These are phyloP conservation scores for Suricata suricatta DNA, from an alignment of 2,113 vertebrate genomes.

Conservation along the genomic window DNA sequence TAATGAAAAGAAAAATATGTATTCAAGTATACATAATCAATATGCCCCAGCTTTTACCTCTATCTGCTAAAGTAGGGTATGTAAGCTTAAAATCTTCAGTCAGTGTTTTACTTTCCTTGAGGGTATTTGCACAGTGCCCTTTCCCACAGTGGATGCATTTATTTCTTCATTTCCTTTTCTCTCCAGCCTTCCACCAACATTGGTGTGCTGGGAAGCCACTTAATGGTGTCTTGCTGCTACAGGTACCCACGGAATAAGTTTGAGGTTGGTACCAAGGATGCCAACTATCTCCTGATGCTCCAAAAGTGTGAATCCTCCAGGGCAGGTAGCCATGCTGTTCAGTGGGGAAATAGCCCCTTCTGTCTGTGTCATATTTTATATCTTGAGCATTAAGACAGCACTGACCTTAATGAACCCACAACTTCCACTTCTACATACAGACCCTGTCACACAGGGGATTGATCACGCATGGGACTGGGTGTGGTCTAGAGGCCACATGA, in stretches of 20 bases:
- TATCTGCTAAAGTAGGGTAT: background rate
- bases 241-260: background rate
- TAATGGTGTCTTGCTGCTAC: background rate
- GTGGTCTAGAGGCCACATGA: background rate
- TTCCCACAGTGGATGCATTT: background rate
- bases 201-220: background rate
- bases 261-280: background rate
- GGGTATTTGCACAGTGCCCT: background rate
- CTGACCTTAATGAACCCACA: background rate
- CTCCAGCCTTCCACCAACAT: fast-evolving
- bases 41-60: background rate
- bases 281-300: background rate
- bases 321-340: background rate
- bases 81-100: background rate
- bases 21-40: background rate
- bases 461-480: background rate
- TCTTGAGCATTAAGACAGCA: background rate
- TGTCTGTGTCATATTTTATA: background rate
- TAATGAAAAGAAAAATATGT: background rate
- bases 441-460: background rate
- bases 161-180: background rate
- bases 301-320: background rate
- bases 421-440: background rate
- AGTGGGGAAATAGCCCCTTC: background rate
- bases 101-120: background rate